phyloP scores from a whole-genome alignment of 2,888 invertebrate genomes.

The Theretra japonica region DNA sequence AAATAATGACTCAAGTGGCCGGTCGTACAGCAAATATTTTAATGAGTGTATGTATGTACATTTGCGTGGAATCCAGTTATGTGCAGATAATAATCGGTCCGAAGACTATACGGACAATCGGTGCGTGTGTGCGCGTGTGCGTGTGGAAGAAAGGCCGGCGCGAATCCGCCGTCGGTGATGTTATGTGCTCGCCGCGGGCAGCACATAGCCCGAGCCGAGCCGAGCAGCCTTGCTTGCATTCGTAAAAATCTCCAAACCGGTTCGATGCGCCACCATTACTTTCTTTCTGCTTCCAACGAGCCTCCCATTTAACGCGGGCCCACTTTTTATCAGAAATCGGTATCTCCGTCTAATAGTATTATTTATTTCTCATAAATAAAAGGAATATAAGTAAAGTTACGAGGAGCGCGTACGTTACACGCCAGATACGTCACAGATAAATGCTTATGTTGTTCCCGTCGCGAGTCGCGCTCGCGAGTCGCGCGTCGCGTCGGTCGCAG shows the following conservation, averaged over 20 bases:
- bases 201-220: conserved; percentile 73
- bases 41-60: conserved; percentile 66
- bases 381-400: conserved; percentile 81
- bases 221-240: conserved; percentile 80
- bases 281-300: conserved; percentile 83
- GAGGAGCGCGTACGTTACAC: conserved; percentile 78
- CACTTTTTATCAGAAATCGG: conserved; percentile 85
- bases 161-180: conserved; percentile 78
- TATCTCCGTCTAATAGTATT: conserved; percentile 85
- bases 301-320: conserved; percentile 84
- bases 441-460: conserved; percentile 66
- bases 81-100: conserved; percentile 71
- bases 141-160: conserved; percentile 76
- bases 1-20: conserved; percentile 58
- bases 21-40: conserved; percentile 70
- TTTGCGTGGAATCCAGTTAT: conserved; percentile 74
- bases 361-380: conserved; percentile 85
- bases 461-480: conserved; percentile 4
- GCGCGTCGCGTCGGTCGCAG: conserved; percentile 49
- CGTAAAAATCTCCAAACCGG: conserved; percentile 85
- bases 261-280: conserved; percentile 84
- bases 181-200: conserved; percentile 76
- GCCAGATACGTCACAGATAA: conserved; percentile 76
- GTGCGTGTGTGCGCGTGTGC: conserved; percentile 46
- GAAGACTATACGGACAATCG: conserved; percentile 56